Evolutionary conservation across 2,797 vertebrate genomes (phyloP), one percentile per base, ranked within the genome.

Genomic region (Chrysocyon brachyurus): DNA sequence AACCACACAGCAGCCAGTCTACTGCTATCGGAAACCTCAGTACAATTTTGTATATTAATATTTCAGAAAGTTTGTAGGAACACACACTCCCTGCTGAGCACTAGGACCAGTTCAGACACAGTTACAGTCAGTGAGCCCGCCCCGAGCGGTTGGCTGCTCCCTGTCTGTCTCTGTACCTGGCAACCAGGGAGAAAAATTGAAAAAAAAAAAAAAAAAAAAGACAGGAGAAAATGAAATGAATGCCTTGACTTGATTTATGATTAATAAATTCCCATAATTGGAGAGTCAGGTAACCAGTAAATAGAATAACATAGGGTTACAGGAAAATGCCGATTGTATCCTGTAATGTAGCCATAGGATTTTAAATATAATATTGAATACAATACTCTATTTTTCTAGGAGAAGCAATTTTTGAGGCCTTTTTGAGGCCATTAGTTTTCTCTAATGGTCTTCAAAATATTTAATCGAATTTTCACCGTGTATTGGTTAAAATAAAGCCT

Each of bases 1-100:
- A 99, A 98, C 99, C 98, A 24, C 98, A 98, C 96, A 98, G 98
- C 98, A 99, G 98, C 98, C 99, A 98, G 99, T 98, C 98, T 98
- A 98, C 98, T 98, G 98, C 99, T 99, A 98, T 99, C 98, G 99
- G 99, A 99, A 99, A 99, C 98, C 99, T 98, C 98, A 99, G 99
- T 98, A 99, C 99, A 98, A 99, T 99, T 99, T 99, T 99, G 98
- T 97, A 93, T 99, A 99, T 99, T 99, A 99, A 99, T 99, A 99
- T 99, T 99, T 99, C 98, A 99, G 97, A 97, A 98, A 98, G 98
- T 98, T 98, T 98, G 98, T 98, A 98, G 98, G 98, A 98, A 98
- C 98, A 98, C 96, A 93, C 70, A 98, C 97, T 99, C 98, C 98
- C 99, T 97, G 98, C 99, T 99, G 99, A 99, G 98, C 98, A 99